A percentile compares a stretch with the other conserved stretches of the same genome.
These are phyloP conservation scores for Noctilio leporinus DNA, from an alignment of 2,113 vertebrate genomes.

Conservation along the genomic window DNA sequence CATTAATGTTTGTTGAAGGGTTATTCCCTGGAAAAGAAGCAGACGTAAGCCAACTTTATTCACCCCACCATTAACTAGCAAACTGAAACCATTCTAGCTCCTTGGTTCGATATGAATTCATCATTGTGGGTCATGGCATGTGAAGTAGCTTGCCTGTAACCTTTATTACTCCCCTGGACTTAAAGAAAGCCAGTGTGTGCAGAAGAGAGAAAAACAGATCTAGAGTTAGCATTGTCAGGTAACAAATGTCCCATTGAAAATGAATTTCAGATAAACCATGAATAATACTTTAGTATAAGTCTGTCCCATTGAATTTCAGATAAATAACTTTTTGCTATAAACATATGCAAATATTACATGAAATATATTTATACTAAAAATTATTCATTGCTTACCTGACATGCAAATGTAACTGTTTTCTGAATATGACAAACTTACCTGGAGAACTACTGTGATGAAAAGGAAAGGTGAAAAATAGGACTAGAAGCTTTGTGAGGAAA, in stretches of 20 bases:
- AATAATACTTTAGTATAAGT: not conserved
- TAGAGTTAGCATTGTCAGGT: not conserved
- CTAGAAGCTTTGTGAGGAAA: not conserved
- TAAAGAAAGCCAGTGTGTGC: not conserved
- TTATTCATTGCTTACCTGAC: not conserved
- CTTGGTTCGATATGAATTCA: not conserved
- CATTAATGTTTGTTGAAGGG: not conserved
- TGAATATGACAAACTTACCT: not conserved
- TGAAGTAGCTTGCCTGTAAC: not conserved
- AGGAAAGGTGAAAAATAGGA: not conserved
- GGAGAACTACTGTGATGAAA: not conserved
- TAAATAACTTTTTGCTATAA: not conserved
- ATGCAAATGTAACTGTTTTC: slow-evolving; percentile 15
- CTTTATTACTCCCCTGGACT: not conserved
- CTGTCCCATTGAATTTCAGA: not conserved
- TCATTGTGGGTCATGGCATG: not conserved
- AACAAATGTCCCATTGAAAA: not conserved
- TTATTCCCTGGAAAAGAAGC: not conserved
- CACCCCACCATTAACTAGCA: not conserved
- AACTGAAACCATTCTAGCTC: not conserved
- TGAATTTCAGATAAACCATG: not conserved
- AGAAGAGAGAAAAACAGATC: not conserved
- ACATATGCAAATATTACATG: not conserved
- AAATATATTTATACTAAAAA: not conserved
- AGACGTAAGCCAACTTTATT: not conserved